phyloP scores from a whole-genome alignment of 2,797 vertebrate genomes.

The Urosaurus nigricauda region DNA sequence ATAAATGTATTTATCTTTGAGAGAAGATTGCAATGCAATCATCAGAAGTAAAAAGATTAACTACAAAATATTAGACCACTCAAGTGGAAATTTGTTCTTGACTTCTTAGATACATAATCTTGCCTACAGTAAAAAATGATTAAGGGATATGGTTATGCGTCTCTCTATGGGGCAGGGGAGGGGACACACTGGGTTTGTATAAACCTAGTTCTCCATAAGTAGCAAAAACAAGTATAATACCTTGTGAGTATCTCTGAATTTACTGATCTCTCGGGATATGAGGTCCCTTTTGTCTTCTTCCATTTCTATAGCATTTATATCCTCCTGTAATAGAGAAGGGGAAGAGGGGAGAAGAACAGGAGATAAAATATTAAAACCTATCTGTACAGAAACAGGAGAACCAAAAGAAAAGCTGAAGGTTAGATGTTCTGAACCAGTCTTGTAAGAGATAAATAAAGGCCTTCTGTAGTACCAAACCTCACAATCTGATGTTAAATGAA shows the following conservation, averaged over 20 bases:
- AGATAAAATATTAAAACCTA: constrained; percentile 75
- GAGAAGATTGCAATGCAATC: constrained; percentile 77
- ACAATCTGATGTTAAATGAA: constrained; percentile 76
- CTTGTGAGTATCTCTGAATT: constrained; percentile 99
- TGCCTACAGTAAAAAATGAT: constrained; percentile 76
- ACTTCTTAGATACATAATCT: constrained; percentile 73
- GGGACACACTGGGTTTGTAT: constrained; percentile 74
- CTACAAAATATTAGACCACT: constrained; percentile 73
- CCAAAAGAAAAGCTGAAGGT: constrained; percentile 74
- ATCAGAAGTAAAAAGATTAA: constrained; percentile 66
- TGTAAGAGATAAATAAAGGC: constrained; percentile 76
- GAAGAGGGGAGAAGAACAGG: constrained; percentile 51
- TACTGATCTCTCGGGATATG: constrained; percentile 99
- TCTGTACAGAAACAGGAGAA: constrained; percentile 66
- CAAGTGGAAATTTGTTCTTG: constrained; percentile 75
- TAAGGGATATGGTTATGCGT: constrained; percentile 78
- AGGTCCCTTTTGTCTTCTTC: constrained; percentile 99
- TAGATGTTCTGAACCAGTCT: constrained; percentile 76
- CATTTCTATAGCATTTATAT: constrained; percentile 99
- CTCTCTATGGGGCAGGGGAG: constrained; percentile 63
- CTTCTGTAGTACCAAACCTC: constrained; percentile 75
- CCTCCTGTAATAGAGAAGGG: constrained; percentile 85
- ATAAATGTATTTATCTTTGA: constrained; percentile 70
- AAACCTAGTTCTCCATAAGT: constrained; percentile 80
- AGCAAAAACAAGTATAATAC: constrained; percentile 89